Percentiles rank a stretch among this genome's conserved stretches.
These are phyloP conservation scores for Latrodectus geometricus DNA, from an alignment of 1,140 invertebrate genomes.

Conservation along the genomic window DNA sequence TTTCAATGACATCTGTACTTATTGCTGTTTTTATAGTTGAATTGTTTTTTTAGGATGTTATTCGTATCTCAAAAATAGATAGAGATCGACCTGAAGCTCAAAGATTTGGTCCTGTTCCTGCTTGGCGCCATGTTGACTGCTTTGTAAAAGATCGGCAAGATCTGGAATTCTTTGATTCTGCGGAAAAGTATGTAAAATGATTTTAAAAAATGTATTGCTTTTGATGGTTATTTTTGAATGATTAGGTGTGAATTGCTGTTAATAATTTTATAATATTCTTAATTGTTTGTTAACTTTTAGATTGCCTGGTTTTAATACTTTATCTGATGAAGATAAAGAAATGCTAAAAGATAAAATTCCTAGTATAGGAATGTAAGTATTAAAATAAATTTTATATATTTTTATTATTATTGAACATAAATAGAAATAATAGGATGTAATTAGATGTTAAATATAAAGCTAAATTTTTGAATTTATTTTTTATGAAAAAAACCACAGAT, in stretches of 20 bases:
- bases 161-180: conserved; percentile 80
- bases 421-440: too few species aligned
- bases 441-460: too few species aligned
- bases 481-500: too few species aligned
- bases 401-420: too few species aligned
- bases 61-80: conserved; percentile 88
- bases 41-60: conserved; percentile 74
- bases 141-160: conserved; percentile 84
- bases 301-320: conserved; percentile 80
- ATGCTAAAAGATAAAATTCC: conserved; percentile 77
- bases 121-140: conserved; percentile 94
- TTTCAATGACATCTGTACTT: too few species aligned
- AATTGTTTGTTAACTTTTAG: conserved; percentile 64
- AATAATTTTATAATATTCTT: neutral
- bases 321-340: conserved; percentile 82
- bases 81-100: conserved; percentile 83
- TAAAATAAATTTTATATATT: neutral
- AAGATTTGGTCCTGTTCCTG: conserved; percentile 78
- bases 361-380: conserved; percentile 20
- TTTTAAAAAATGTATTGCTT: neutral
- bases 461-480: too few species aligned
- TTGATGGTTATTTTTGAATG: neutral
- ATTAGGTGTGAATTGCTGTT: neutral
- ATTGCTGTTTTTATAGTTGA: neutral
- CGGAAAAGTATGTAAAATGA: conserved; percentile 69